Evolutionary conservation across 2,888 invertebrate genomes (phyloP).

Genomic region (Tenthredo scrophulariae): DNA sequence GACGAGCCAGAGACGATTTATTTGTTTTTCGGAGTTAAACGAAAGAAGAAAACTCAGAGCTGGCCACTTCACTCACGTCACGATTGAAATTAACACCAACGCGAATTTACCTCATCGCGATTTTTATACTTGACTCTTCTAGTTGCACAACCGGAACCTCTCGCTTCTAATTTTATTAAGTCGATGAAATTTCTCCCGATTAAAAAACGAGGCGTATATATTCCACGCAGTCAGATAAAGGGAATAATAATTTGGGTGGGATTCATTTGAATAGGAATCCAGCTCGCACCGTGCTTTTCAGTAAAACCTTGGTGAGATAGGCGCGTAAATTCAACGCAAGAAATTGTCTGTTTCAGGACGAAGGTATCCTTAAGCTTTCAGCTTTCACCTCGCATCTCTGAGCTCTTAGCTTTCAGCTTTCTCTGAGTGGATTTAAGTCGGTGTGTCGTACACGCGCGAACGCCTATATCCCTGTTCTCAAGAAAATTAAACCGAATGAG

Average conservation of each 20-base stretch:
- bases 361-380: slow-evolving; percentile 17
- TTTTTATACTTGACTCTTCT: too few relatives aligned
- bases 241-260: slow-evolving; percentile 3
- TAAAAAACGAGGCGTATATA: not conserved
- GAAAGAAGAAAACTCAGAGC: not conserved
- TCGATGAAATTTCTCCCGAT: not conserved
- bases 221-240: not conserved
- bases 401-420: slow-evolving; percentile 31
- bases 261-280: not conserved
- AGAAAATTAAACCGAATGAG: not conserved
- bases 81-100: too few relatives aligned
- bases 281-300: not conserved
- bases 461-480: not conserved
- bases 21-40: not conserved
- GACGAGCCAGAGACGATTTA: not conserved
- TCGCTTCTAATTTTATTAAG: not conserved
- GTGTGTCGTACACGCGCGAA: slow-evolving; percentile 20
- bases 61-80: too few relatives aligned
- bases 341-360: slow-evolving; percentile 21
- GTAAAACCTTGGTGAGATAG: not conserved
- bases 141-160: too few relatives aligned
- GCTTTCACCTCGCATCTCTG: slow-evolving; percentile 5
- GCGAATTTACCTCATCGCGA: too few relatives aligned
- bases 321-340: slow-evolving; percentile 14
- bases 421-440: slow-evolving; percentile 24